These are phyloP conservation scores for Oxyteleia sp. DNA, from an alignment of 2,888 invertebrate species.

Conservation along the genomic window DNA sequence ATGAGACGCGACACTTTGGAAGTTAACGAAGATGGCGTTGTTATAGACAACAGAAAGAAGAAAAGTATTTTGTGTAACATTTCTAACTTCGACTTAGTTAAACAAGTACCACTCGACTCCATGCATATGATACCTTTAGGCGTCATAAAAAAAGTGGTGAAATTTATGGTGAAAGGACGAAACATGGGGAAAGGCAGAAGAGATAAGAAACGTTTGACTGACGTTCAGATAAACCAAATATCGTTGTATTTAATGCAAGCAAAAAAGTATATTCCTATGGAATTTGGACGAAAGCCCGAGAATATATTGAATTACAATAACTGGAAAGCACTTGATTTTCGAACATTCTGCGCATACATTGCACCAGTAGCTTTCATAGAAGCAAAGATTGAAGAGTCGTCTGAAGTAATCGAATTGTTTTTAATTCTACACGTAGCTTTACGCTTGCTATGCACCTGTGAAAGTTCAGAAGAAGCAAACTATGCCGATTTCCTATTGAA, in stretches of 20 bases:
- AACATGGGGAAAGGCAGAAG: conserved; percentile 2
- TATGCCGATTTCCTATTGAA: conserved; percentile 29
- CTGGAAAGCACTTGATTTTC: conserved; percentile 50
- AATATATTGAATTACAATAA: conserved; percentile 16
- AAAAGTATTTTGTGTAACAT: conserved; percentile 46
- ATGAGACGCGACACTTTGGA: conserved; percentile 26
- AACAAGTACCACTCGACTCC: conserved; percentile 41
- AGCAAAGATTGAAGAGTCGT: conserved; percentile 1
- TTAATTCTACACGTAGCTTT: conserved; percentile 28
- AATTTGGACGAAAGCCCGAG: conserved; percentile 47
- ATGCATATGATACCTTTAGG: no score
- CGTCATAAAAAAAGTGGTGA: conserved; percentile 40
- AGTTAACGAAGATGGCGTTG: neutral
- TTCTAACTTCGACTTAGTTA: conserved; percentile 33
- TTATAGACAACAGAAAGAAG: conserved; percentile 27
- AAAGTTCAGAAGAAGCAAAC: neutral
- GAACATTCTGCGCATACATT: conserved; percentile 36
- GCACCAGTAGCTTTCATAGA: conserved; percentile 36
- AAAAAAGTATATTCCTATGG: conserved; percentile 22
- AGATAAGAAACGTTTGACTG: conserved; percentile 21
- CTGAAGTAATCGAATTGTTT: conserved; percentile 28
- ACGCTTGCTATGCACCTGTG: conserved; percentile 3
- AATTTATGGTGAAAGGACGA: conserved; percentile 6
- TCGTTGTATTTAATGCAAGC: conserved; percentile 9
- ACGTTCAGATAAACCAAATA: conserved; percentile 11